Base-by-base conservation (phyloP, 2,113 vertebrate genomes). In the Otocyon megalotis region DNA sequence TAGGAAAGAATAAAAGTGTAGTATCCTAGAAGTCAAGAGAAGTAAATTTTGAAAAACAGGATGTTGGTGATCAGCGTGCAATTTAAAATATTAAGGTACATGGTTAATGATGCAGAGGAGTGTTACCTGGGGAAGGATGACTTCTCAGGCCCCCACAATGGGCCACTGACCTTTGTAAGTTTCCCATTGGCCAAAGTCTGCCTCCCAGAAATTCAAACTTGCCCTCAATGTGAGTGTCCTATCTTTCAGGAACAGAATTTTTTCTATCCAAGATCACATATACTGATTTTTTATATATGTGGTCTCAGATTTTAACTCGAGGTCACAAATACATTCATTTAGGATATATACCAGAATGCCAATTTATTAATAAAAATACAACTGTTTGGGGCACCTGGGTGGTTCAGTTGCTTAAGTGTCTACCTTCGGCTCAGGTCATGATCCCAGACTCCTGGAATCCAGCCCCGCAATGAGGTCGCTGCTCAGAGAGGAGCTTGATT, bases 311-410 rank as follows among this genome's bases (percentile, higher is more conserved):
- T 82, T 97, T 88, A 96, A 94, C 30, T 8, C 17, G 37, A 65
- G 43, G 15, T 91, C 62, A 79, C 32, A 91, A 83, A 88, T 71
- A 87, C 11, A 76, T 16, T 87, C 19, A 95, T 62, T 43, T 19
- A 67, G 19, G 28, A 63, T 56, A 50, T 13, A 56, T 60, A n/a
- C 14, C 16, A 53, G 43, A 90, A 87, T 74, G 65, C 4, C 50
- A 50, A 20, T 67, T 94, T 63, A 79, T 84, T 93, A 82, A 63
- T 92, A 88, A 67, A 90, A 90, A 65, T 92, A 74, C 14, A 81
- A 67, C 26, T 86, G 16, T 60, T 72, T 43, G 43, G 43, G 43
- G 43, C 5, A 43, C 43, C 43, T 43, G 43, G 43, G 6, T 43
- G 43, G 43, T 43, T 43, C 43, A 43, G 43, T 43, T 43, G 43